These are phyloP conservation scores for Himalopsyche japonica DNA, from an alignment of 2,888 invertebrate species.

Conservation along the genomic window DNA sequence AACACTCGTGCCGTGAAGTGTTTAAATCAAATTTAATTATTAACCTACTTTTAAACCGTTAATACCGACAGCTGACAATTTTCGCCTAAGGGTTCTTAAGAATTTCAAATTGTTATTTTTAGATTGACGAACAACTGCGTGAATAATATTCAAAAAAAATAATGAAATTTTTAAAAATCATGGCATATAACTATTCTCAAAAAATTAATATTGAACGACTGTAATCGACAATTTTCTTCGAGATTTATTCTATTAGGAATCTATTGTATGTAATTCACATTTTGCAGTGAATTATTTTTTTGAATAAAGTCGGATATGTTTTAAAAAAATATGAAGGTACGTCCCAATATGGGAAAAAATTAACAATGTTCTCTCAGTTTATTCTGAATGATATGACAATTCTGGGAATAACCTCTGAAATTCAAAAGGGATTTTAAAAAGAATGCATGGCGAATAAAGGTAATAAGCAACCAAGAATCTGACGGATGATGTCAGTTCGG, in stretches of 20 bases:
- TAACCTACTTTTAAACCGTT: not conserved
- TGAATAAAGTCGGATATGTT: too few relatives aligned
- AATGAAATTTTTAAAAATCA: too few relatives aligned
- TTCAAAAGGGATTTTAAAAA: not conserved
- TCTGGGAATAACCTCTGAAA: not conserved
- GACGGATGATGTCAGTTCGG: not conserved
- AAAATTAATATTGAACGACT: too few relatives aligned
- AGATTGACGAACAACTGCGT: not conserved
- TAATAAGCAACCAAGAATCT: not conserved
- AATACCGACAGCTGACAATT: not conserved
- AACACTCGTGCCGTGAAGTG: not conserved
- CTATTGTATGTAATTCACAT: too few relatives aligned
- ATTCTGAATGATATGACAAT: too few relatives aligned
- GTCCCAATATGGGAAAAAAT: too few relatives aligned
- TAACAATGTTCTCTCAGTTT: too few relatives aligned
- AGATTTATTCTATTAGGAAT: too few relatives aligned
- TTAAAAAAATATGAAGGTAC: too few relatives aligned
- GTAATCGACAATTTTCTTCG: too few relatives aligned
- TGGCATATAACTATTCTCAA: too few relatives aligned
- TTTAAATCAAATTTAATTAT: not conserved
- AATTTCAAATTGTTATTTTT: not conserved
- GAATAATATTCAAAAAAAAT: not conserved
- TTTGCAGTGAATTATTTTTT: too few relatives aligned
- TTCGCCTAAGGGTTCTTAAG: not conserved
- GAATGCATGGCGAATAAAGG: not conserved